Percentiles rank a stretch among this genome's conserved stretches.
These are phyloP conservation scores for Axea sp. DNA, from an alignment of 2,888 invertebrate genomes.

Conservation along the genomic window DNA sequence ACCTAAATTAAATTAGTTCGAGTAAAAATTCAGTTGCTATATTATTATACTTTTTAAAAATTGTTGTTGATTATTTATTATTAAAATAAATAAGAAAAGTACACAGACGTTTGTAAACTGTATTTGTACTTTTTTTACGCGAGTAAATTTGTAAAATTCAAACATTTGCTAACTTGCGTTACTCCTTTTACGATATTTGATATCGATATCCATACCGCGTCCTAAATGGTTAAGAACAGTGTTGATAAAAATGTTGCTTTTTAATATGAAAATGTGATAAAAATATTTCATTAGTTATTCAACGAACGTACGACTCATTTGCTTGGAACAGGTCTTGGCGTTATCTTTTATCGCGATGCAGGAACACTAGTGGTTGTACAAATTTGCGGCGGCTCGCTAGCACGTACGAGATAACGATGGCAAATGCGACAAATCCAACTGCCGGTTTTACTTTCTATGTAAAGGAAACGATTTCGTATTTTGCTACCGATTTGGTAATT, in stretches of 20 bases:
- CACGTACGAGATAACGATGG: slow-evolving; percentile 61
- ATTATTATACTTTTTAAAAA: no score
- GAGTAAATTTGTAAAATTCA: no score
- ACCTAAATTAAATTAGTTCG: no score
- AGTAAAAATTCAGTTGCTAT: no score
- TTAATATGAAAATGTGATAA: background rate
- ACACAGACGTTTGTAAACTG: no score
- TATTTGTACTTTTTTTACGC: no score
- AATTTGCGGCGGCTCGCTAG: slow-evolving; percentile 58
- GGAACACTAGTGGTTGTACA: slow-evolving; percentile 57
- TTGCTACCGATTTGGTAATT: slow-evolving; percentile 22
- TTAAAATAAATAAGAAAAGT: no score
- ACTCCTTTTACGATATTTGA: no score
- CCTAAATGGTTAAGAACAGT: no score
- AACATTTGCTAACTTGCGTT: no score
- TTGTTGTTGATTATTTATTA: no score
- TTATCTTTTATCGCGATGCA: slow-evolving; percentile 61
- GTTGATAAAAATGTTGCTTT: background rate
- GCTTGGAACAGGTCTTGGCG: slow-evolving; percentile 42
- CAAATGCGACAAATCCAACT: slow-evolving; percentile 38
- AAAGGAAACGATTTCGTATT: slow-evolving; percentile 10
- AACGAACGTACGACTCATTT: slow-evolving; percentile 49
- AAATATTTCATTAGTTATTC: slow-evolving; percentile 40
- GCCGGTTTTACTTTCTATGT: slow-evolving; percentile 36
- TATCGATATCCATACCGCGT: no score